Evolutionary conservation across 1,140 invertebrate genomes (phyloP), one percentile per base, ranked within the genome.

Genomic region (Sarcophaga peregrina): DNA sequence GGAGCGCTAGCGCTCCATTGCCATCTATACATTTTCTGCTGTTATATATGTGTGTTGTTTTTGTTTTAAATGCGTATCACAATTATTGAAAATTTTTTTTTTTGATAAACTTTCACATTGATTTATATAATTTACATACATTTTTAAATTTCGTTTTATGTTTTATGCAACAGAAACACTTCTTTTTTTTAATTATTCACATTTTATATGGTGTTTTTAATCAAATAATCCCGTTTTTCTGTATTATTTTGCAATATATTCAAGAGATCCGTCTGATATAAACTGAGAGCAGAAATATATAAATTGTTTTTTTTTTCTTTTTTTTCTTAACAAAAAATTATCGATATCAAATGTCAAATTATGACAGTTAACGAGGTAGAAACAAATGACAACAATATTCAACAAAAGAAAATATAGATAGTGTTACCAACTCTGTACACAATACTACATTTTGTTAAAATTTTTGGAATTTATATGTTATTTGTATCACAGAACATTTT

Each of bases 1-100:
- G 74, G 74, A 76, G 45, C 74, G 17, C 73, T 75, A 47, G 73
- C 73, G 74, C 74, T 76, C 74, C 74, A 50, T 50, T 76, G 74
- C 4, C 25, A 4, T 76, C 74, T 76, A 47, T 25, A 76, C 8
- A 46, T 46, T 46, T 47, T 76, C n/a, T 58, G 13, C n/a, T 68
- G 62, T 37, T 37, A 37, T 17, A 25, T 68, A 68, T 20, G 10
- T 20, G 10, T n/a, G 5, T 62, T 68, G 62, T 68, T 37, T 37
- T 37, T 68, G 62, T 68, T 68, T 68, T 68, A 68, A 68, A 20
- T 68, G 62, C 17, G 62, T 68, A 68, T n/a, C 62, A 68, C 17
- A 7, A 20, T 68, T 20, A 37, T 25, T 20, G 8, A 25, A 7
- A 52, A 8, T 50, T 50, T 50, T 50, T 8, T 68, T 68, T 68